These are phyloP conservation scores for Punctoribates punctum DNA, from an alignment of 2,888 invertebrate species.

Conservation along the genomic window DNA sequence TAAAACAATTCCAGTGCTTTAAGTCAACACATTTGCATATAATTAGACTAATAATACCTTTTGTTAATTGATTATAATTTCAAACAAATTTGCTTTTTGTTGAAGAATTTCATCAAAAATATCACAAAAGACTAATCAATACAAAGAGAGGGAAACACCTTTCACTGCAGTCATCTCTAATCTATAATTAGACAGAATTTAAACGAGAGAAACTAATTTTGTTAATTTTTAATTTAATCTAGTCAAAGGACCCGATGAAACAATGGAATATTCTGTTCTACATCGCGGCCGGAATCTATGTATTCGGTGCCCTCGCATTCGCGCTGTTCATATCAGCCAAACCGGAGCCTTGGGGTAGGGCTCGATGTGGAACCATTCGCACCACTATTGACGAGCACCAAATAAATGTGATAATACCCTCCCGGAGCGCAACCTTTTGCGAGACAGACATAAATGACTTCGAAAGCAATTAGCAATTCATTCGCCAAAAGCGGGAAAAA, in stretches of 20 bases:
- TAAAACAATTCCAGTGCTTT: too few relatives aligned
- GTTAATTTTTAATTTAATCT: neutral
- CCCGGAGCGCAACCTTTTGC: neutral
- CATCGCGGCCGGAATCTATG: conserved; percentile 53
- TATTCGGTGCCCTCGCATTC: conserved; percentile 51
- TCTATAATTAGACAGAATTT: conserved; percentile 1
- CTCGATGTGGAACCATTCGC: neutral
- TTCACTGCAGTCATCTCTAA: too few relatives aligned
- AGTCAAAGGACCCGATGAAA: conserved; percentile 10
- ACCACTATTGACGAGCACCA: neutral
- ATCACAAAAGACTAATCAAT: neutral
- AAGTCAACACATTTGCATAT: too few relatives aligned
- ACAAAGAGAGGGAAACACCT: too few relatives aligned
- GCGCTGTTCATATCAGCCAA: conserved; percentile 49
- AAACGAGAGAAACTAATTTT: neutral
- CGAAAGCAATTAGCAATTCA: neutral
- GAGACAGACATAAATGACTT: neutral
- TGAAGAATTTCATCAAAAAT: neutral
- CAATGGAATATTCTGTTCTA: conserved; percentile 53
- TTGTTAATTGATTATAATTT: too few relatives aligned
- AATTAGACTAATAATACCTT: too few relatives aligned
- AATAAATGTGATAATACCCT: neutral
- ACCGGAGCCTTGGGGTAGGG: conserved; percentile 48
- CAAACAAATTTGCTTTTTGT: too few relatives aligned
- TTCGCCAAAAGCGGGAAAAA: too few relatives aligned